Evolutionary conservation across 2,797 vertebrate species (phyloP), one percentile per base, ranked within the genome.

Genomic region (Centropyge bicolor): DNA sequence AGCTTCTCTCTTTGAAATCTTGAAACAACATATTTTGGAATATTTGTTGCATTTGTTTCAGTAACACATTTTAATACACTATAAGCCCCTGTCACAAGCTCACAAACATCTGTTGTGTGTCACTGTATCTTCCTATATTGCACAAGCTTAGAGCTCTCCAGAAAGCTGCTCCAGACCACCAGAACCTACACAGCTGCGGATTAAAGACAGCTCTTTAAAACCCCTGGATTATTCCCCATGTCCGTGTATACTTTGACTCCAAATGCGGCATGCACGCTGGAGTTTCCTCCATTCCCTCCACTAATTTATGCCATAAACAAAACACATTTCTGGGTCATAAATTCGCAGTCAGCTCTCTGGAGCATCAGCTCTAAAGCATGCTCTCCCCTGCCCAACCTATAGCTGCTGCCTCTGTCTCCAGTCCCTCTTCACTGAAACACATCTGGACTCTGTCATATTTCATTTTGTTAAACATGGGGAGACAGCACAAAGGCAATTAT

Each of bases 241-340:
- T 86, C 79, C 40, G 36, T 78, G 65, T 55, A 38, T 71, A 68
- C 75, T 84, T 68, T 70, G 55, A 80, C 74, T 85, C 73, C 0
- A 45, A 84, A 74, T 86, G 72, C 48, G 0, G 20, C 51, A 72
- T 57, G 74, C 74, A 74, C 59, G n/a, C 61, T 78, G 41, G 79
- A 88, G 76, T 83, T 79, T 71, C 66, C 80, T 57, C 71, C 70
- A 22, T 68, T 90, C 57, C 43, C 79, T 77, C 52, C 54, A 66
- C 69, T 89, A 92, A 92, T 91, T 89, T 90, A 91, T 92, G 83
- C 86, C 35, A 41, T 81, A 92, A 92, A 93, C 88, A 91, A 89
- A 85, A 86, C 80, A 82, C 65, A 88, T 92, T 93, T 94, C 90
- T 92, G 88, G 91, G 90, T 91, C 91, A 92, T 89, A 88, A 85